These are phyloP conservation scores for Acleris sparsana DNA, from an alignment of 2,888 invertebrate species.

Conservation along the genomic window DNA sequence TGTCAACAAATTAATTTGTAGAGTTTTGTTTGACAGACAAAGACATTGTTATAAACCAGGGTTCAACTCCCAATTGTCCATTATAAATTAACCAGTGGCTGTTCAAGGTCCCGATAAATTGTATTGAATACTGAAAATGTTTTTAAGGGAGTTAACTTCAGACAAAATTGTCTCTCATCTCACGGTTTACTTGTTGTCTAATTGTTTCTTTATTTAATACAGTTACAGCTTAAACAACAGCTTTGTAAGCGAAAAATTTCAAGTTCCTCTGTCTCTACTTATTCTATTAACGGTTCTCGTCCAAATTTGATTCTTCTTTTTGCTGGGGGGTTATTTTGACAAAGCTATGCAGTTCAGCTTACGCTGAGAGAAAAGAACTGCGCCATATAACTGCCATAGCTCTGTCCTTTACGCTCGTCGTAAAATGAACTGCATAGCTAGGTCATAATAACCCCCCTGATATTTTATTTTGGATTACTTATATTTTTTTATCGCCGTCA, in stretches of 20 bases:
- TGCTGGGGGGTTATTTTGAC: no score
- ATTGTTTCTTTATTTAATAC: background rate
- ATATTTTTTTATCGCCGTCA: no score
- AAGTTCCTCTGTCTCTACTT: background rate
- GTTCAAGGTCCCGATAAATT: slow-evolving; percentile 10
- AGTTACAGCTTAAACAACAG: no score
- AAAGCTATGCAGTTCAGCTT: no score
- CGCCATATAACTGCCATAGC: no score
- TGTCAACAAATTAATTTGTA: slow-evolving; percentile 11
- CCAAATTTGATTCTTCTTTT: no score
- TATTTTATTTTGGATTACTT: no score
- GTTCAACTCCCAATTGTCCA: background rate
- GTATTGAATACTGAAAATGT: slow-evolving; percentile 16
- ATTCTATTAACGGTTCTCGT: no score
- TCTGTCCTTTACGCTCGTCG: no score
- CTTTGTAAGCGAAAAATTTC: background rate
- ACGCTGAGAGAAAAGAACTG: no score
- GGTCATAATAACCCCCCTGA: background rate
- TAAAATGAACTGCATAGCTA: no score
- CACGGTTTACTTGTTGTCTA: slow-evolving; percentile 5
- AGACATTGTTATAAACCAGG: background rate
- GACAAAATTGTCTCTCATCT: slow-evolving; percentile 7
- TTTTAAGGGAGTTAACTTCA: slow-evolving; percentile 19
- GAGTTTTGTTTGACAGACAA: slow-evolving; percentile 9
- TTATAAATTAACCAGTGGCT: slow-evolving; percentile 8